Evolutionary conservation across 2,113 vertebrate species (phyloP).

Genomic region (Macquaria ambigua): DNA sequence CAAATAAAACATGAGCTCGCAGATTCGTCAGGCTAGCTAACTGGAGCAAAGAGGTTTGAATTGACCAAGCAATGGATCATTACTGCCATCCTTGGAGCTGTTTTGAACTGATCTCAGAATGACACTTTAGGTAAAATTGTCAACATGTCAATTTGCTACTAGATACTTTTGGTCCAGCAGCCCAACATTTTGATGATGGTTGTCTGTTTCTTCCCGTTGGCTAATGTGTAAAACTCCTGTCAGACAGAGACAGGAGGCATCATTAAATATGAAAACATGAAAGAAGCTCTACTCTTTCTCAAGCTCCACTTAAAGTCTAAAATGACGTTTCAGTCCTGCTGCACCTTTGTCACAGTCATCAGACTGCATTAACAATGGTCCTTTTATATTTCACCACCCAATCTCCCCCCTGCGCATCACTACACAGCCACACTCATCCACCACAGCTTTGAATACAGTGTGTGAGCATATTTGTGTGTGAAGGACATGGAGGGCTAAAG

Average conservation of each 20-base stretch:
- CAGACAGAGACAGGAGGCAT: constrained; percentile 27
- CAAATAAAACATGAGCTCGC: too few relatives aligned
- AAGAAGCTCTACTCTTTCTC: constrained; percentile 4
- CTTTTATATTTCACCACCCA: constrained; percentile 8
- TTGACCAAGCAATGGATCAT: not conserved
- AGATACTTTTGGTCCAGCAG: not conserved
- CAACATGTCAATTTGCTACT: not conserved
- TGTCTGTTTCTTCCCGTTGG: constrained; percentile 22
- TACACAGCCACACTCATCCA: not conserved
- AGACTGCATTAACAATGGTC: constrained; percentile 25
- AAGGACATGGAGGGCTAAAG: not conserved
- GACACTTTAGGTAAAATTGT: not conserved
- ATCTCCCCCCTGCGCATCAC: not conserved
- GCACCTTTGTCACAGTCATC: constrained; percentile 34
- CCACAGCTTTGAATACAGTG: not conserved
- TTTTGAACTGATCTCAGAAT: not conserved
- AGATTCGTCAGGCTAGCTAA: not conserved
- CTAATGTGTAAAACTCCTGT: constrained; percentile 24
- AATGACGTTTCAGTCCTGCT: constrained; percentile 20
- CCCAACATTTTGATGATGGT: constrained; percentile 1
- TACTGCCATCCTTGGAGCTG: not conserved
- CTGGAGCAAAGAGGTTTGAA: not conserved
- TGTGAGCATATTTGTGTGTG: constrained; percentile 1
- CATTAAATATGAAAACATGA: constrained; percentile 47
- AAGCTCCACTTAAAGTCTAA: constrained; percentile 8